Evolutionary conservation across 2,113 vertebrate genomes (phyloP).

Genomic region (Ammospiza caudacuta): DNA sequence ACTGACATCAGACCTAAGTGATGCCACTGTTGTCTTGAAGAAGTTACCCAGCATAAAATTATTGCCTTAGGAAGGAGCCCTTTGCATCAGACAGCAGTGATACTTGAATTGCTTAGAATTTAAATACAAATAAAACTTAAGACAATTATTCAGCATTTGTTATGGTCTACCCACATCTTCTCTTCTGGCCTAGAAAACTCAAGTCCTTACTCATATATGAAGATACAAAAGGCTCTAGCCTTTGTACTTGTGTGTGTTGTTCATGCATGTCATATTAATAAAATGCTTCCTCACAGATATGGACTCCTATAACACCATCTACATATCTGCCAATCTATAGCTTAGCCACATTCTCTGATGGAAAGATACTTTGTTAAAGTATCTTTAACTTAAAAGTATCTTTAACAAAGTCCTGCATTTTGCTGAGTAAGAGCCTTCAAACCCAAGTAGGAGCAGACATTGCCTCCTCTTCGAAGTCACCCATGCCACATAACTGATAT

Average conservation of each 20-base stretch:
- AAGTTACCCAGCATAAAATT: background rate
- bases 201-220: background rate
- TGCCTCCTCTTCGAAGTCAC: rapidly evolving
- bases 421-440: background rate
- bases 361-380: background rate
- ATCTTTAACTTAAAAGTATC: background rate
- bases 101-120: background rate
- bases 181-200: background rate
- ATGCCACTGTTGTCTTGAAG: background rate
- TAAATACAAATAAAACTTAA: background rate
- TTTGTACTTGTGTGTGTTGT: background rate
- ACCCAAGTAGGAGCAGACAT: background rate
- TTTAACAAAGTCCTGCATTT: background rate
- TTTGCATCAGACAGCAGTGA: background rate
- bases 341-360: background rate
- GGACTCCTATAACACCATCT: background rate
- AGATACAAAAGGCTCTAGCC: background rate
- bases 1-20: background rate
- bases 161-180: background rate
- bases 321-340: background rate
- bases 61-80: background rate
- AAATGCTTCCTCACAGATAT: background rate
- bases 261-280: background rate
- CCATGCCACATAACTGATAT: background rate
- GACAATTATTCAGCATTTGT: background rate